These are phyloP conservation scores for Myrmecobius fasciatus DNA, from an alignment of 2,113 vertebrate species.

Conservation along the genomic window DNA sequence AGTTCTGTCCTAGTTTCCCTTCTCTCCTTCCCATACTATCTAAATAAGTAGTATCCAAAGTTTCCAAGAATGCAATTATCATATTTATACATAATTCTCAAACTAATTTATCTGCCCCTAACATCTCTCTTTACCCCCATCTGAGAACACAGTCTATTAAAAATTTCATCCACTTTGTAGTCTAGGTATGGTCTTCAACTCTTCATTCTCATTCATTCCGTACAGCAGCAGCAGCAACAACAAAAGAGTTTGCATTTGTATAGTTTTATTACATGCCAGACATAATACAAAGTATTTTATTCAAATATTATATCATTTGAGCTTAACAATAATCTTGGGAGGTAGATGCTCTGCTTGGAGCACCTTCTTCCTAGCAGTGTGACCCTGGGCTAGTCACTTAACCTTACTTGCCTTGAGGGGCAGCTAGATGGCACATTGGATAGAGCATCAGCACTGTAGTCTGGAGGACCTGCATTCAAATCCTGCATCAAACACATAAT, in stretches of 20 bases:
- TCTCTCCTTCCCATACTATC: not conserved
- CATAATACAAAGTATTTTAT: not conserved
- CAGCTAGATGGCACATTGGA: no score
- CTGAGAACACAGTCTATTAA: not conserved
- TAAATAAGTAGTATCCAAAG: not conserved
- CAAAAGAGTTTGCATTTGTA: not conserved
- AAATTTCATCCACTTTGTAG: not conserved
- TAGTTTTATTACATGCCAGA: not conserved
- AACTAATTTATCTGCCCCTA: not conserved
- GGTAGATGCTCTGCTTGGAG: not conserved
- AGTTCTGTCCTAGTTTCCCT: not conserved
- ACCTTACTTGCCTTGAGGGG: no score
- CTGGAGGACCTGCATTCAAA: no score
- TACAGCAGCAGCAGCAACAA: not conserved
- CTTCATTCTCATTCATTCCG: not conserved
- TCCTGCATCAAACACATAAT: no score
- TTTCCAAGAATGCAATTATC: not conserved
- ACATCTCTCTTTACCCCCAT: not conserved
- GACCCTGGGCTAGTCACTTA: no score
- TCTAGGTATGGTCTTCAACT: not conserved
- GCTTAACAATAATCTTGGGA: not conserved
- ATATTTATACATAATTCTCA: not conserved
- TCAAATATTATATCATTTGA: not conserved
- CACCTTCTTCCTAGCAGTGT: no score
- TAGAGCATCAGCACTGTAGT: no score